Evolutionary conservation across 2,888 invertebrate species (phyloP).

Genomic region (Galeopsomyia nigrocyanea): DNA sequence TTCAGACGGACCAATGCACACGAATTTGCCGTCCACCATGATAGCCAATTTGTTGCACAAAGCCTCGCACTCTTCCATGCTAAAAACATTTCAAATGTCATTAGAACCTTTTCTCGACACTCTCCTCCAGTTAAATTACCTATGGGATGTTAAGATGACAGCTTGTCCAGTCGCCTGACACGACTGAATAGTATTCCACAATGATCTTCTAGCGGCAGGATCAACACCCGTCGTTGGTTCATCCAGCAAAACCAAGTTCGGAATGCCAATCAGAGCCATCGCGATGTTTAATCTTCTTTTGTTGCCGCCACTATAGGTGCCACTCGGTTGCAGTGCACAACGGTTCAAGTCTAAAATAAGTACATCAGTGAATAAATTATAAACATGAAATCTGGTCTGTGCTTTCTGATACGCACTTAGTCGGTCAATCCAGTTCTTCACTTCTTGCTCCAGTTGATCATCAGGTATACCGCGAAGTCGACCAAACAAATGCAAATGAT

Average conservation of each 20-base stretch:
- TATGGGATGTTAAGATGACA: conserved; percentile 79
- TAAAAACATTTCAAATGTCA: conserved; percentile 58
- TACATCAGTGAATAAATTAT: background rate
- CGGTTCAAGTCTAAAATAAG: conserved; percentile 59
- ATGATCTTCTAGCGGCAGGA: conserved; percentile 75
- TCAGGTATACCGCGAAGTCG: conserved; percentile 77
- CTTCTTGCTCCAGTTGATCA: conserved; percentile 68
- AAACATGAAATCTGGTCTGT: background rate
- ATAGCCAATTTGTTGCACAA: conserved; percentile 84
- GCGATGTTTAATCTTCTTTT: conserved; percentile 84
- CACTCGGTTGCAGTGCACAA: conserved; percentile 62
- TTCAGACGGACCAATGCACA: conserved; percentile 81
- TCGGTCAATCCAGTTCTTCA: conserved; percentile 73
- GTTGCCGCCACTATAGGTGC: conserved; percentile 81
- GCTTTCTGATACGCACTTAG: conserved; percentile 68
- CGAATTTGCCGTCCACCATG: conserved; percentile 80
- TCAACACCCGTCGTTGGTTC: conserved; percentile 83
- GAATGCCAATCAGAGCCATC: conserved; percentile 80
- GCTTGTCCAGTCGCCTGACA: conserved; percentile 72
- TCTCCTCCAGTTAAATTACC: conserved; percentile 64
- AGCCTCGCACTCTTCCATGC: conserved; percentile 91
- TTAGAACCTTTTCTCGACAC: too few species aligned
- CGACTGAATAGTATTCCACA: conserved; percentile 75
- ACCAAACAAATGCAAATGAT: conserved; percentile 81
- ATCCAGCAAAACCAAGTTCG: conserved; percentile 79